Evolutionary conservation across 2,113 vertebrate genomes (phyloP).

Genomic region (Nipponia nippon): DNA sequence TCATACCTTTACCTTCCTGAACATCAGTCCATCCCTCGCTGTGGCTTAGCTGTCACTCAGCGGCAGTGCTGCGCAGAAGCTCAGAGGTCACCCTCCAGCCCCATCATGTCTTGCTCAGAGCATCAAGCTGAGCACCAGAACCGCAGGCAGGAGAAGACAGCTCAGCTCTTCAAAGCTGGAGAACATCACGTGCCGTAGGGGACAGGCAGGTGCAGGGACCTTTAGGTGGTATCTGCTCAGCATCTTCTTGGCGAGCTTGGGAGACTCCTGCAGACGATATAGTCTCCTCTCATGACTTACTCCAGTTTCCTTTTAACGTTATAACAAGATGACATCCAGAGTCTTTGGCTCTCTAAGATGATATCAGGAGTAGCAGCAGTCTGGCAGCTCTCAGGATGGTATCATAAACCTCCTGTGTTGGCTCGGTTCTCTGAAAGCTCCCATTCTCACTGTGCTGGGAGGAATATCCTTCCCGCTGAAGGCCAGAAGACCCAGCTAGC

Average conservation of each 20-base stretch:
- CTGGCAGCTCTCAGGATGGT: neutral
- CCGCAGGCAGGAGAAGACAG: neutral
- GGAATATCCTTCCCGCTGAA: neutral
- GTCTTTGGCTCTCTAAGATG: neutral
- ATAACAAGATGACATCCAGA: neutral
- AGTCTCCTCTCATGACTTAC: neutral
- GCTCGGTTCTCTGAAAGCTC: neutral
- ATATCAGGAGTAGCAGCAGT: neutral
- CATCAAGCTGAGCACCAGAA: accelerated
- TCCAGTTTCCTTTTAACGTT: neutral
- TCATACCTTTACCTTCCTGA: neutral
- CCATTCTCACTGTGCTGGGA: too few relatives aligned
- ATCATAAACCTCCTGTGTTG: neutral
- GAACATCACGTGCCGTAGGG: neutral
- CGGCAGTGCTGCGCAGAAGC: neutral
- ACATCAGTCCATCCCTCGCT: accelerated
- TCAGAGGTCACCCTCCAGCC: neutral
- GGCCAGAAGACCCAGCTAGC: neutral
- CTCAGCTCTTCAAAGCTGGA: neutral
- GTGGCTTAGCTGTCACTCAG: neutral
- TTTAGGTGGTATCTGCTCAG: neutral
- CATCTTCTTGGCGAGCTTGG: neutral
- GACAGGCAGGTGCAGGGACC: neutral
- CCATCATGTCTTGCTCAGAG: neutral
- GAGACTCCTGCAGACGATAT: accelerated